phyloP scores from a whole-genome alignment of 37 sponge, comb jelly and placozoan genomes.

The Beroe forskalii region DNA sequence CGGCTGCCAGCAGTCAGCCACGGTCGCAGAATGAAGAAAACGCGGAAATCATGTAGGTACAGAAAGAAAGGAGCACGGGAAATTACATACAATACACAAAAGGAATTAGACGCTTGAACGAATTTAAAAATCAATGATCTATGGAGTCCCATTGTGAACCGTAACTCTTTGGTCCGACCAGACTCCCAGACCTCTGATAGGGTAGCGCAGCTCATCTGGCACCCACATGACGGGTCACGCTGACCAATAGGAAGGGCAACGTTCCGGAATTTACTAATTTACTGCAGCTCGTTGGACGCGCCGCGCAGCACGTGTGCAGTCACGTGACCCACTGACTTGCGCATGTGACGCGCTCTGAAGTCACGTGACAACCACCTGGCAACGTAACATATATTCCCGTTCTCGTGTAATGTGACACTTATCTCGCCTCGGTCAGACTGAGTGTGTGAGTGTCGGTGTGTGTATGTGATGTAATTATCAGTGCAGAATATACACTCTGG shows the following conservation, averaged over 20 bases:
- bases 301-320: not conserved
- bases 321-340: not conserved
- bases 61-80: too few species aligned
- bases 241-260: not conserved
- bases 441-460: conserved; percentile 4
- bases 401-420: conserved; percentile 49
- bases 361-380: not conserved
- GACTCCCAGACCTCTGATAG: not conserved
- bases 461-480: conserved; percentile 7
- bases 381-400: too few species aligned
- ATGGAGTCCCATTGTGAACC: conserved; percentile 9
- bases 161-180: not conserved
- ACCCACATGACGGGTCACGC: not conserved
- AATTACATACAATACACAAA: not conserved
- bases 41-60: too few species aligned
- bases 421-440: not conserved
- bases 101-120: conserved; percentile 50
- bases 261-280: too few species aligned
- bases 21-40: too few species aligned
- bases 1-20: too few species aligned
- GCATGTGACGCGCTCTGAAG: not conserved
- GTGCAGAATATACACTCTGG: not conserved
- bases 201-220: not conserved
- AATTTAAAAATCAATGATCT: conserved; percentile 36
- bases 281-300: too few species aligned